Base-by-base conservation (phyloP, 2,113 vertebrate species). In the Cardinalis cardinalis region DNA sequence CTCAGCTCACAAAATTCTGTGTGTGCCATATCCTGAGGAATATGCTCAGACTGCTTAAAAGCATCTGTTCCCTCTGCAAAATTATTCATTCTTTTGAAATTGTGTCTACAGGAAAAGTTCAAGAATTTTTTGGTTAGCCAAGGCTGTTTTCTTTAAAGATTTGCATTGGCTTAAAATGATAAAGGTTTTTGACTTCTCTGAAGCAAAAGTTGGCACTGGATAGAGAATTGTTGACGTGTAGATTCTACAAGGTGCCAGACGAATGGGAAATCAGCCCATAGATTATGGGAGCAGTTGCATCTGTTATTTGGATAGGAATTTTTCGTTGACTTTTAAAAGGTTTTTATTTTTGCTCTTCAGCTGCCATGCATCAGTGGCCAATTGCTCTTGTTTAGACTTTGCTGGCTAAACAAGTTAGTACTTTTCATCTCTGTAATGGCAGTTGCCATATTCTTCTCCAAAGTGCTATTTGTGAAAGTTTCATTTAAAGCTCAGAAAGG, bases 71-170 rank as follows among this genome's bases (percentile, higher is more conserved):
- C 48, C 19, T 69, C 49, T 65, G 46, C 16, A 92, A 68, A 77
- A 51, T 36, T 71, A 88, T 64, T 81, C 5, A 72, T 86, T 87
- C 65, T 83, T 94, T 93, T 78, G 19, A 89, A 95, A 83, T 29
- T 53, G 23, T 72, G 70, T 36, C 76, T 92, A 48, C 34, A 63
- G 49, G 46, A 81, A 87, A 88, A 71, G 36, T 63, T 66, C 46
- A 89, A 38, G 41, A 71, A 18, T 70, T 83, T 89, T 84, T 75
- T 75, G 15, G 12, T 70, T 78, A 83, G n/a, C 13, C 59, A 59
- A 61, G 55, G n/a, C 18, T 36, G 14, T 68, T 86, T 89, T 64
- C 75, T 81, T 81, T 65, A 61, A 68, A 84, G 41, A 41, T 90
- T 81, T 90, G 32, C 34, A 58, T 46, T 91, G 61, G 66, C 91